Evolutionary conservation across 1,140 invertebrate genomes (phyloP).

Genomic region (Panulirus ornatus): DNA sequence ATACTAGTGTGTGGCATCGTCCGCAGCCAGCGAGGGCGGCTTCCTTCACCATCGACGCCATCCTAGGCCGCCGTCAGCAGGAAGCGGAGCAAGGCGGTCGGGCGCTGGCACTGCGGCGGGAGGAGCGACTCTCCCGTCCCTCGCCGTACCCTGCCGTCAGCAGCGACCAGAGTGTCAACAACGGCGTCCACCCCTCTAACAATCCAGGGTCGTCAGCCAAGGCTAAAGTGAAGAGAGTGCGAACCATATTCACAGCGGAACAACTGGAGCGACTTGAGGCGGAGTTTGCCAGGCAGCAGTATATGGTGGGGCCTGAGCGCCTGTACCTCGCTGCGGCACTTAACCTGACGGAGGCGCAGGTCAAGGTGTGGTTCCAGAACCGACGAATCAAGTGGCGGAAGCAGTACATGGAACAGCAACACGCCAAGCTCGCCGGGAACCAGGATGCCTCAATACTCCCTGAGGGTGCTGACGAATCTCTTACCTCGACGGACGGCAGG

Average conservation of each 20-base stretch:
- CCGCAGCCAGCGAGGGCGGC: constrained; percentile 64
- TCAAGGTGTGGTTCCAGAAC: constrained; percentile 98
- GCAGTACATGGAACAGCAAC: constrained; percentile 84
- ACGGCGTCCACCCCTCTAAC: constrained; percentile 31
- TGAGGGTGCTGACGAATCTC: constrained; percentile 29
- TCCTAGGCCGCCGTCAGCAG: constrained; percentile 66
- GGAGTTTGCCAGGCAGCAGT: constrained; percentile 99
- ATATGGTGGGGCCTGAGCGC: constrained; percentile 97
- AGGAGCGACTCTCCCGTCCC: constrained; percentile 51
- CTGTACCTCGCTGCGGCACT: constrained; percentile 96
- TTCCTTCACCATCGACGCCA: constrained; percentile 75
- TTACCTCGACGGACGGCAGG: constrained; percentile 22
- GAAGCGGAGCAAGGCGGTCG: constrained; percentile 56
- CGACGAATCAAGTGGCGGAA: constrained; percentile 99
- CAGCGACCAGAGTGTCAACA: constrained; percentile 78
- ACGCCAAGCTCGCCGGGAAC: constrained; percentile 77
- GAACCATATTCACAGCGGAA: constrained; percentile 99
- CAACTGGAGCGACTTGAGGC: constrained; percentile 98
- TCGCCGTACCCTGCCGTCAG: constrained; percentile 74
- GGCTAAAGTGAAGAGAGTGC: constrained; percentile 92
- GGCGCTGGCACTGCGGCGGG: constrained; percentile 43
- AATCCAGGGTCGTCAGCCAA: constrained; percentile 76
- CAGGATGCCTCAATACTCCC: constrained; percentile 80
- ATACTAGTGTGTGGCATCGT: constrained; percentile 54
- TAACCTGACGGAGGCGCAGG: constrained; percentile 98